Evolutionary conservation across 2,888 invertebrate species (phyloP), one percentile per base, ranked within the genome.

Genomic region (Dione juno): DNA sequence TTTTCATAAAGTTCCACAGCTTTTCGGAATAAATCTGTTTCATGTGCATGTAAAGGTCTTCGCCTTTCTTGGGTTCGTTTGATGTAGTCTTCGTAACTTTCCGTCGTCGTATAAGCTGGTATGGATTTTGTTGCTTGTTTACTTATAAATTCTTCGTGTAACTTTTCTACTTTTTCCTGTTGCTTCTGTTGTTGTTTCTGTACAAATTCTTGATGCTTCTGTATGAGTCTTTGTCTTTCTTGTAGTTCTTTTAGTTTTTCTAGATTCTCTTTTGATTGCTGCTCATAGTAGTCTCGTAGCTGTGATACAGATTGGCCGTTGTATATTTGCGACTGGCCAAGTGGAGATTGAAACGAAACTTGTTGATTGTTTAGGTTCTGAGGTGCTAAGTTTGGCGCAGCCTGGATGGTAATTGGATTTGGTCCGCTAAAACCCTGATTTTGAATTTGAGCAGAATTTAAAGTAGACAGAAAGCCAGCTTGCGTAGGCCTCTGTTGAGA

Each of bases 111-210:
- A 76, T 81, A 93, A 58, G 90, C 83, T 74, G 94, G 94, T 75
- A 94, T 86, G 69, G 94, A 90, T 77, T 94, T 95, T 37, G 95
- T 95, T 7, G 96, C 95, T 82, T 97, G 97, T 75, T 95, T 95
- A 75, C 94, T 94, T 0, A 96, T 78, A 79, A 96, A 96, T 70
- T 96, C 95, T 76, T 95, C 94, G 76, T 97, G 96, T 40, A 96
- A 92, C 77, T 95, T 94, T 75, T 96, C 94, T 0, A 96, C 95
- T 81, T 97, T 97, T 79, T 96, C 95, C 79, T 96, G 95, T 54
- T 96, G 95, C 77, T 96, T 96, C 77, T 97, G 95, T 77, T 97
- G 96, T 79, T 96, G 96, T 80, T 96, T 96, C 78, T 97, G 96
- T 6, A 96, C 94, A 77, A 96, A 95, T 76, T 96, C 95, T 78